Evolutionary conservation across 2,797 vertebrate species (phyloP).

Genomic region (Neostethus bicornis): DNA sequence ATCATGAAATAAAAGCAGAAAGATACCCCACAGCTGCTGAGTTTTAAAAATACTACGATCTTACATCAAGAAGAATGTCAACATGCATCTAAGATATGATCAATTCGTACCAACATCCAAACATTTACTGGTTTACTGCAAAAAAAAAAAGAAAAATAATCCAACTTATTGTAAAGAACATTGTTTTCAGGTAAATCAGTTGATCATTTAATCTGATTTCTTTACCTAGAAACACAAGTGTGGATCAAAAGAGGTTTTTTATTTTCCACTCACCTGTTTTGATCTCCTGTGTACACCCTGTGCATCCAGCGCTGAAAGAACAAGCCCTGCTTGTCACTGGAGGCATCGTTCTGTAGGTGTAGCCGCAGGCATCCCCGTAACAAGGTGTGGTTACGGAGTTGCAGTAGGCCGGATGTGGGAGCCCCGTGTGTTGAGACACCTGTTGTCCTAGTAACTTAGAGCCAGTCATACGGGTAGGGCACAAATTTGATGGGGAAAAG

Average conservation of each 20-base stretch:
- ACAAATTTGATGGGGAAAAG: slow-evolving; percentile 78
- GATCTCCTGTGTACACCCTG: slow-evolving; percentile 87
- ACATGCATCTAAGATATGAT: no score
- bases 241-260: not conserved
- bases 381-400: slow-evolving; percentile 84
- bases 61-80: not conserved
- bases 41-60: not conserved
- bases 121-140: not conserved
- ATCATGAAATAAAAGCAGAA: not conserved
- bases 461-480: slow-evolving; percentile 70
- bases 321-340: slow-evolving; percentile 84
- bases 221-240: not conserved
- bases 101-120: not conserved
- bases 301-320: slow-evolving; percentile 83
- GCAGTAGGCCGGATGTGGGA: slow-evolving; percentile 88
- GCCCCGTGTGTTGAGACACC: slow-evolving; percentile 79
- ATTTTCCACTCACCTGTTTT: slow-evolving; percentile 88
- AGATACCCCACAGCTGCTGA: not conserved
- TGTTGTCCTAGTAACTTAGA: slow-evolving; percentile 81
- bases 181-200: no score
- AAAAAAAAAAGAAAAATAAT: no score
- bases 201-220: no score
- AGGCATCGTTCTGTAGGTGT: slow-evolving; percentile 86
- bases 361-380: slow-evolving; percentile 84
- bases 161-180: no score